These are phyloP conservation scores for Cyrtorhinus lividipennis DNA, from an alignment of 1,140 invertebrate species.

Conservation along the genomic window DNA sequence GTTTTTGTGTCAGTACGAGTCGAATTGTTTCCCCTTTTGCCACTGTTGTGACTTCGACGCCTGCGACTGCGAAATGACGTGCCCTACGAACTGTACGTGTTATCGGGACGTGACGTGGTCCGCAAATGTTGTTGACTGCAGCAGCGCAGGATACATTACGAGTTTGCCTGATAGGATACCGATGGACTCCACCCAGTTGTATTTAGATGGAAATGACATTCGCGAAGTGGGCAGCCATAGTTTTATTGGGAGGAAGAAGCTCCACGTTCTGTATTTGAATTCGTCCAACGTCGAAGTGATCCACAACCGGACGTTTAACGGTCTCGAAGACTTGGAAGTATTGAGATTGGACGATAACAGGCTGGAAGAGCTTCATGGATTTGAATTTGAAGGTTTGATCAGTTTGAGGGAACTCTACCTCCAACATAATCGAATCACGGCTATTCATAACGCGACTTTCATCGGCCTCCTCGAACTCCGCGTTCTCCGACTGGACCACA, in stretches of 20 bases:
- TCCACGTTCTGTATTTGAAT: conserved; percentile 71
- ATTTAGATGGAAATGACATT: conserved; percentile 77
- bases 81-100: conserved; percentile 77
- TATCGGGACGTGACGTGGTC: conserved; percentile 86
- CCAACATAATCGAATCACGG: conserved; percentile 49
- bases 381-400: conserved; percentile 64
- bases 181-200: conserved; percentile 82
- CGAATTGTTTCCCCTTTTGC: conserved; percentile 77
- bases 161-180: conserved; percentile 68
- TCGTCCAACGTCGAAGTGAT: conserved; percentile 69
- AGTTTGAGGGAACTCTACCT: conserved; percentile 46
- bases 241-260: conserved; percentile 75
- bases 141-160: conserved; percentile 51
- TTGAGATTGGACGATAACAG: conserved; percentile 69
- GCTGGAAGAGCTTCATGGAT: conserved; percentile 56
- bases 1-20: conserved; percentile 80
- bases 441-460: conserved; percentile 66
- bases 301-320: conserved; percentile 81
- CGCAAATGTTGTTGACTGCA: conserved; percentile 83
- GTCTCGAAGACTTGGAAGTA: conserved; percentile 61
- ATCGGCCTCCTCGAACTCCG: conserved; percentile 49
- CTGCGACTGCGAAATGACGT: conserved; percentile 90
- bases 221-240: conserved; percentile 62
- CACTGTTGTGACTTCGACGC: conserved; percentile 90
- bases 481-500: conserved; percentile 59